Evolutionary conservation across 2,113 vertebrate genomes (phyloP).

Genomic region (Euleptes europaea): DNA sequence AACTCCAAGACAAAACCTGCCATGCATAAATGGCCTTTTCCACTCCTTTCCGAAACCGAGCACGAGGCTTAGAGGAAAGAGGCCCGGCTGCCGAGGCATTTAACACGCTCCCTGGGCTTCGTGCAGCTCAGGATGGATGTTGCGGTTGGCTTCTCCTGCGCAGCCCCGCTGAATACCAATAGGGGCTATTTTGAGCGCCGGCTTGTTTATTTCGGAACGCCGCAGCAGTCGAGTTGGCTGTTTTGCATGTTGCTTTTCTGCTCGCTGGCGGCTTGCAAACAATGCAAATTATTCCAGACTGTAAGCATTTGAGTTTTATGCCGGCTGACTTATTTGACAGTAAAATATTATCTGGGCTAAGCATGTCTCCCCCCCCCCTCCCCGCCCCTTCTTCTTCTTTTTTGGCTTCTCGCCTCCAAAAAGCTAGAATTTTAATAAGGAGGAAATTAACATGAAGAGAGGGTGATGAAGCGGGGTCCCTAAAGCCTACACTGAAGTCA

Average conservation of each 20-base stretch:
- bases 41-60: neutral
- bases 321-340: constrained; percentile 5
- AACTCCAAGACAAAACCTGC: too few species aligned
- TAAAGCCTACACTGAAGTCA: neutral
- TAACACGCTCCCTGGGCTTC: neutral
- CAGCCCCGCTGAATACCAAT: neutral
- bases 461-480: neutral
- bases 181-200: neutral
- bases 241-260: neutral
- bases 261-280: neutral
- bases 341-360: constrained; percentile 2
- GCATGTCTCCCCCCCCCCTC: neutral
- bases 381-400: neutral
- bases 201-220: neutral
- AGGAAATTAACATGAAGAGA: constrained; percentile 4
- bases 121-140: neutral
- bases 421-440: neutral
- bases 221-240: neutral
- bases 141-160: neutral
- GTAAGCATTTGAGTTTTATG: neutral
- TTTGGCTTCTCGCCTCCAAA: neutral
- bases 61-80: neutral
- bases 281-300: neutral
- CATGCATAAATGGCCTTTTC: too few species aligned
- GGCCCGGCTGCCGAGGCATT: neutral